Evolutionary conservation across 2,113 vertebrate species (phyloP), one percentile per base, ranked within the genome.

Genomic region (Mellivora capensis): DNA sequence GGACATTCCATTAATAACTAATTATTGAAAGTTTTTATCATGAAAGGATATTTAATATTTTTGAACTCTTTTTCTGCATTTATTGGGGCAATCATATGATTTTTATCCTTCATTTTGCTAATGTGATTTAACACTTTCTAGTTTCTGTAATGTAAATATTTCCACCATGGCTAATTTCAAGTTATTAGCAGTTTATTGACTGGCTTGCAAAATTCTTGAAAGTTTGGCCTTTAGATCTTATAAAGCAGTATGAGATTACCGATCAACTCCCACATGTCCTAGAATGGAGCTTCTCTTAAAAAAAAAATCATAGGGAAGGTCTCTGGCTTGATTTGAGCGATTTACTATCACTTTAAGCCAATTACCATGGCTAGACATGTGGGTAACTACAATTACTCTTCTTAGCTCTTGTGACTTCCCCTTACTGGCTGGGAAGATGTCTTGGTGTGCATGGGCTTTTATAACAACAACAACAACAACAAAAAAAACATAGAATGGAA

Each of bases 31-130:
- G 9, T 64, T 86, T 77, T 93, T 27, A 64, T 64, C 27, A 49
- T 54, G 20, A 86, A 76, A 77, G 3, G 29, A 39, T 93, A 21
- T 85, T 93, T 47, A 54, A 42, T n/a, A 29, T 92, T 59, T 74
- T 83, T 15, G 27, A 17, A 17, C 80, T 87, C 27, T 87, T 94
- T 80, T 69, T 81, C 84, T 87, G 15, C 23, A 37, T 94, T 39
- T 80, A 15, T 52, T 92, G 23, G 52, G 37, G 54, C 13, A 81
- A 74, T 72, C 27, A 91, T 87, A 83, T 71, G n/a, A 27, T 81
- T 87, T 86, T 80, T 80, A 72, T 52, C 13, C 74, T 87, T 95
- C 44, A 62, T 87, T 81, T 72, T 81, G 59, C 80, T 81, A 61
- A 74, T 54, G 23, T 44, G 74, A 52, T 54, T 72, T 62, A 71